phyloP scores from a whole-genome alignment of 2,888 invertebrate genomes.

The Cosmia pyralina region DNA sequence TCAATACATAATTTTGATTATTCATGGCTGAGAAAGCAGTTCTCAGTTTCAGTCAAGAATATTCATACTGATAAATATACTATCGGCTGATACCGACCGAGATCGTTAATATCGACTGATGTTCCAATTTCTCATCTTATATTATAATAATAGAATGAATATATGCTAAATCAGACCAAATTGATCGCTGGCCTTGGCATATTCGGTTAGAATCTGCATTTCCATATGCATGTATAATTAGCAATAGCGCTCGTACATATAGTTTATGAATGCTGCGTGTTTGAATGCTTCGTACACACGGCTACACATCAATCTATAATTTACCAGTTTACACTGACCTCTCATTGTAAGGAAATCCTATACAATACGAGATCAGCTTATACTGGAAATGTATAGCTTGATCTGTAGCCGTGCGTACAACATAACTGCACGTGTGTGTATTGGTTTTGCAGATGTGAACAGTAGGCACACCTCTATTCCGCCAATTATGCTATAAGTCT shows the following conservation, averaged over 20 bases:
- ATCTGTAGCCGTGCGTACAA: no score
- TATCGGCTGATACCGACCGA: not conserved
- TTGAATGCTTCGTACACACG: slow-evolving; percentile 1
- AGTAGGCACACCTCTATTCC: not conserved
- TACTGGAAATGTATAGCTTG: no score
- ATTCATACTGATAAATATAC: not conserved
- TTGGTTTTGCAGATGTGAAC: no score
- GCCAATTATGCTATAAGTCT: not conserved
- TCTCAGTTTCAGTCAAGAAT: slow-evolving; percentile 2
- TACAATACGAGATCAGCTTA: no score
- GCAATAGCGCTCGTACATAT: slow-evolving; percentile 1
- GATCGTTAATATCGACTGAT: slow-evolving; percentile 18
- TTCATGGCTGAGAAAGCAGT: not conserved
- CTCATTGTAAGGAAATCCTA: no score
- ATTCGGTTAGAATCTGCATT: slow-evolving; percentile 13
- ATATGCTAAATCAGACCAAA: slow-evolving; percentile 6
- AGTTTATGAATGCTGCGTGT: not conserved
- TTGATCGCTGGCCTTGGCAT: slow-evolving; percentile 25
- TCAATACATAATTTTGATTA: not conserved
- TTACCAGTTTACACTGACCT: no score
- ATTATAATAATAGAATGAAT: slow-evolving; percentile 25
- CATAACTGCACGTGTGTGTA: not conserved
- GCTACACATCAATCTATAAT: no score
- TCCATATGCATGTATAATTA: slow-evolving; percentile 20
- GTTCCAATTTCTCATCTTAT: slow-evolving; percentile 14